phyloP scores from a whole-genome alignment of 2,113 vertebrate species.

The Platycercus adscitus region DNA sequence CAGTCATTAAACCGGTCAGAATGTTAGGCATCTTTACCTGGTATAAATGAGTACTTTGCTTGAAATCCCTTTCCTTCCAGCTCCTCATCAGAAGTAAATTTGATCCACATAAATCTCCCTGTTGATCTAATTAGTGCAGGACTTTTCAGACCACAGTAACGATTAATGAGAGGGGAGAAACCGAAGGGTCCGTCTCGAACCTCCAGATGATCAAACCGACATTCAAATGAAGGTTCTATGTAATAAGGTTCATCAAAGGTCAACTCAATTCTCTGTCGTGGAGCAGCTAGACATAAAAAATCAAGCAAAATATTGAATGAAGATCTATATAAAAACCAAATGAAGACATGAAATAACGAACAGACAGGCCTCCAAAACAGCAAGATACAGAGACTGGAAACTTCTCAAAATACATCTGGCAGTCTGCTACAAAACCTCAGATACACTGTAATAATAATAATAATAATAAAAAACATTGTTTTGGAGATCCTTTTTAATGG shows the following conservation, averaged over 20 bases:
- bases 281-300: slow-evolving; percentile 82
- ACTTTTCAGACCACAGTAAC: slow-evolving; percentile 92
- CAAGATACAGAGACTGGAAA: not conserved
- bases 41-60: slow-evolving; percentile 95
- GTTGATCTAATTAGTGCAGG: slow-evolving; percentile 92
- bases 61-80: slow-evolving; percentile 95
- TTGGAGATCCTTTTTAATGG: not conserved
- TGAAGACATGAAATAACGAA: not conserved
- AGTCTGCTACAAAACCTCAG: not conserved
- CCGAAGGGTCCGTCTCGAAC: slow-evolving; percentile 97
- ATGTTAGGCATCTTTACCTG: slow-evolving; percentile 81
- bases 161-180: slow-evolving; percentile 94
- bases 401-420: not conserved
- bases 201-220: slow-evolving; percentile 97
- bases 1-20: not conserved
- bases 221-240: slow-evolving; percentile 96
- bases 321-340: not conserved
- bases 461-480: not conserved
- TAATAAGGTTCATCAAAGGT: slow-evolving; percentile 95
- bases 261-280: slow-evolving; percentile 94
- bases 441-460: not conserved
- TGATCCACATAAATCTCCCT: slow-evolving; percentile 99
- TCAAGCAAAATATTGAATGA: not conserved
- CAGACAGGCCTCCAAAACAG: not conserved
- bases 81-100: slow-evolving; percentile 98